Evolutionary conservation across 2,888 invertebrate genomes (phyloP).

Genomic region (Aphidius colemani): DNA sequence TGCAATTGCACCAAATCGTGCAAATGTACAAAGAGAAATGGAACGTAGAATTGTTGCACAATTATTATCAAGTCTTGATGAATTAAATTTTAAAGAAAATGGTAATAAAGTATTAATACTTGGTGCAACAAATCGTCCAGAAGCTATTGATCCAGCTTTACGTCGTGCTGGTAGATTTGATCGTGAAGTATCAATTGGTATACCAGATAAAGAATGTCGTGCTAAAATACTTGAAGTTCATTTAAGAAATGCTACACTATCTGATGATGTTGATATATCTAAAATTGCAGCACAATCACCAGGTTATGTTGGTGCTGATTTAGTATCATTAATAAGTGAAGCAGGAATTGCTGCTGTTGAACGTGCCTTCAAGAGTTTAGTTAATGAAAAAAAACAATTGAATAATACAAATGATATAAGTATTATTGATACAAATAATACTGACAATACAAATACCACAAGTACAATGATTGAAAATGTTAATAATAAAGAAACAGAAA

Average conservation of each 20-base stretch:
- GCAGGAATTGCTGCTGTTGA: constrained; percentile 88
- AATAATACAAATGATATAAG: constrained; percentile 16
- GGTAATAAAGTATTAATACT: constrained; percentile 78
- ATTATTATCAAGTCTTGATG: constrained; percentile 86
- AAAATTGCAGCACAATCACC: constrained; percentile 85
- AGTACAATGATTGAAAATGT: not conserved
- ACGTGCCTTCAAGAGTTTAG: constrained; percentile 52
- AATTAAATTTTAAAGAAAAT: constrained; percentile 62
- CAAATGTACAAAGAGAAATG: constrained; percentile 93
- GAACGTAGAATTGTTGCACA: constrained; percentile 94
- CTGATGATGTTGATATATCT: constrained; percentile 72
- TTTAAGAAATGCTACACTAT: constrained; percentile 72
- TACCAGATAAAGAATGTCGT: constrained; percentile 85
- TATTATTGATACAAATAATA: no score
- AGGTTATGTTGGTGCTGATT: constrained; percentile 95
- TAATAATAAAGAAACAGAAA: constrained; percentile 33
- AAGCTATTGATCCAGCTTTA: constrained; percentile 89
- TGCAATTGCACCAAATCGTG: constrained; percentile 89
- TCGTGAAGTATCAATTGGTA: constrained; percentile 90
- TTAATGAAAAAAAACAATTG: constrained; percentile 19
- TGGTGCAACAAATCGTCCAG: constrained; percentile 95
- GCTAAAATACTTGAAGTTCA: constrained; percentile 77
- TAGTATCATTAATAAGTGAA: constrained; percentile 83
- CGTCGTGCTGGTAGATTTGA: constrained; percentile 92
- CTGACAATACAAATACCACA: no score